Conservation (phyloP, 2,888 invertebrate species). For the Phlogophora meticulosa region DNA sequence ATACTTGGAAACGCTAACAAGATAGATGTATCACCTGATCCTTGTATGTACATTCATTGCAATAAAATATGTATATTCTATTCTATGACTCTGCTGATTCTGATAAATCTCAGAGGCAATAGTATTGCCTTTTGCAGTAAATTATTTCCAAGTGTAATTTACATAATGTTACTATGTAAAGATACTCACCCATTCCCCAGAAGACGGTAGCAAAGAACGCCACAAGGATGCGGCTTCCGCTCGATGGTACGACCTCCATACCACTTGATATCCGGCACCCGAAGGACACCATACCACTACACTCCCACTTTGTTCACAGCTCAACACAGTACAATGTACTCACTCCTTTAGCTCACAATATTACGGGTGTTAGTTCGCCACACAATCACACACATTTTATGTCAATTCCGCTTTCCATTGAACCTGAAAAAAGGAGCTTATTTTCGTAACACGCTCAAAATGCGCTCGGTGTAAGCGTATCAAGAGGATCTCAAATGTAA, state of each 20-base stretch:
- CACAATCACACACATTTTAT: conserved; percentile 79
- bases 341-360: conserved; percentile 59
- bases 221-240: conserved; percentile 86
- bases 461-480: conserved; percentile 39
- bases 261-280: conserved; percentile 77
- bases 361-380: conserved; percentile 77
- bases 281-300: conserved; percentile 62
- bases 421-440: conserved; percentile 74
- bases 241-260: conserved; percentile 84
- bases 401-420: conserved; percentile 64
- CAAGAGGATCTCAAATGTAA: conserved; percentile 44
- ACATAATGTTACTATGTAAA: not conserved
- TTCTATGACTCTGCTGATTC: too few relatives aligned
- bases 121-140: not conserved
- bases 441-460: conserved; percentile 45
- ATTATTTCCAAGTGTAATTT: not conserved
- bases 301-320: conserved; percentile 58
- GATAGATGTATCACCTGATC: too few relatives aligned
- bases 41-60: too few relatives aligned
- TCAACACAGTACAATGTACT: conserved; percentile 48
- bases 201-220: conserved; percentile 87
- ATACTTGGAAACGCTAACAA: too few relatives aligned
- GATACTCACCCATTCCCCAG: conserved; percentile 88
- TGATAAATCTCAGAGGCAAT: not conserved
- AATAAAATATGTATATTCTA: too few relatives aligned